phyloP scores from a whole-genome alignment of 2,113 vertebrate genomes.

The Anseranas semipalmata region DNA sequence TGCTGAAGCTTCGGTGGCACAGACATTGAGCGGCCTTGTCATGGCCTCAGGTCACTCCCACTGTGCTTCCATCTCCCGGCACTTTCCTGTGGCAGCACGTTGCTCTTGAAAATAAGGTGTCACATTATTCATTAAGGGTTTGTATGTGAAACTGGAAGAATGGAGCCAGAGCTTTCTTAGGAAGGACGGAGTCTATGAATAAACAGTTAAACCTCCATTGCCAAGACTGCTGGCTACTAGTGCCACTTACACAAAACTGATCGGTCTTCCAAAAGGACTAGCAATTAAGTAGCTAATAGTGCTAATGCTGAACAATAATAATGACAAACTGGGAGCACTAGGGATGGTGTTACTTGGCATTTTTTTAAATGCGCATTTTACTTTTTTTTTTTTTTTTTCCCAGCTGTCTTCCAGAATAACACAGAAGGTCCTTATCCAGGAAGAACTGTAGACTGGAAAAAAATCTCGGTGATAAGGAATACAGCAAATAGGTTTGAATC shows the following conservation, averaged over 20 bases:
- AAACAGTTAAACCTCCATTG: neutral
- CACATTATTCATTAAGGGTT: neutral
- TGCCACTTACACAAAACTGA: neutral
- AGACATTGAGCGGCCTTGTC: neutral
- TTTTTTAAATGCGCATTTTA: neutral
- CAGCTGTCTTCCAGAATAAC: neutral
- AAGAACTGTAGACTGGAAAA: neutral
- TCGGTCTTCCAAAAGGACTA: neutral
- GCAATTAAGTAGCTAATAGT: neutral
- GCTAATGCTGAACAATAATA: neutral
- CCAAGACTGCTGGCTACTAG: neutral
- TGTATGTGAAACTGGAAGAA: neutral
- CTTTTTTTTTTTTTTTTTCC: neutral
- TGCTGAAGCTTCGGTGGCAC: neutral
- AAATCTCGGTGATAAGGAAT: neutral
- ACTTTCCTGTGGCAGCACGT: neutral
- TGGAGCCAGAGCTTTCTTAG: neutral
- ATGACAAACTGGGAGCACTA: neutral
- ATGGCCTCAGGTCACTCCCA: neutral
- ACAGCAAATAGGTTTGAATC: neutral
- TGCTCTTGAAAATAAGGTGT: neutral
- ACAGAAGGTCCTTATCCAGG: neutral
- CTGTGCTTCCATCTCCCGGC: neutral
- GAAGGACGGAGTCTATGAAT: neutral
- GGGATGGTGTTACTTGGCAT: neutral